Conservation (phyloP, 2,113 vertebrate species). For the Sardina pilchardus region DNA sequence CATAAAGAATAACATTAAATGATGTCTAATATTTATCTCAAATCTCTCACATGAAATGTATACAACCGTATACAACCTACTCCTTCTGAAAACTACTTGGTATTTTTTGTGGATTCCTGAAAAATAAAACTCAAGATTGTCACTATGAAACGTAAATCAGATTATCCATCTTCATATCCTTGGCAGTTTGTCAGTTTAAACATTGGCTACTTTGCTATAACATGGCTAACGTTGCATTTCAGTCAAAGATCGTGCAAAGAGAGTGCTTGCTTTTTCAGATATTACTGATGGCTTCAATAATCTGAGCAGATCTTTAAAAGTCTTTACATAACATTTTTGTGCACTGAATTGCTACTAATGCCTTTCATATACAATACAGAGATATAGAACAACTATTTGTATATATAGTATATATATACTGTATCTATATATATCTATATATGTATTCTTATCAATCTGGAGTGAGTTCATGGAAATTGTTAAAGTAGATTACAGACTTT, state of each 20-base stretch:
- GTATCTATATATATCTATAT: slow-evolving; percentile 24
- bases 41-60: slow-evolving; percentile 31
- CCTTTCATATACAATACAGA: slow-evolving; percentile 35
- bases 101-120: slow-evolving; percentile 37
- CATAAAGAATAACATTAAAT: slow-evolving; percentile 57
- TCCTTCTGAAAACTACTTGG: slow-evolving; percentile 33
- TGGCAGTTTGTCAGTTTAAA: slow-evolving; percentile 7
- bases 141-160: slow-evolving; percentile 16
- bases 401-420: not conserved
- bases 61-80: slow-evolving; percentile 37
- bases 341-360: slow-evolving; percentile 40
- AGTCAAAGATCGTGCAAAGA: not conserved
- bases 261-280: slow-evolving; percentile 5
- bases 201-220: slow-evolving; percentile 2
- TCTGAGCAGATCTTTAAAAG: not conserved
- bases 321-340: slow-evolving; percentile 29
- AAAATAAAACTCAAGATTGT: slow-evolving; percentile 29
- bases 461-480: slow-evolving; percentile 28
- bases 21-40: slow-evolving; percentile 52
- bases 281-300: slow-evolving; percentile 19
- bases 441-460: slow-evolving; percentile 34
- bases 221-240: slow-evolving; percentile 3
- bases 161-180: slow-evolving; percentile 21
- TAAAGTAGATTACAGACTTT: slow-evolving; percentile 34
- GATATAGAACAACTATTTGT: slow-evolving; percentile 22